Evolutionary conservation across 2,113 vertebrate genomes (phyloP), one percentile per base, ranked within the genome.

Genomic region (Fregata magnificens): DNA sequence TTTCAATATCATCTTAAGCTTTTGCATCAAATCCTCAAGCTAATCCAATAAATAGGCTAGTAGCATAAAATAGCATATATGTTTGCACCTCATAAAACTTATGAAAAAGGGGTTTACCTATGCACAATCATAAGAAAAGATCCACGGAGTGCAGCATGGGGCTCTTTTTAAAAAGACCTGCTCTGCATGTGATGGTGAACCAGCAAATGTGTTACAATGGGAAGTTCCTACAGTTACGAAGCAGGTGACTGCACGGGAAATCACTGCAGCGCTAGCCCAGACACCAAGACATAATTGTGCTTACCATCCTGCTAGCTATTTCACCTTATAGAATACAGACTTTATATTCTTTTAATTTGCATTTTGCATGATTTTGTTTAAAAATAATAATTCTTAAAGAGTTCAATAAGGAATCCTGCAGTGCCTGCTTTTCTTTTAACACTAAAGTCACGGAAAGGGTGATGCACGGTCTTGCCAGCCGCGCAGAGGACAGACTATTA

Each of bases 1-100:
- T 98, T 98, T 98, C 97, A 98, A 85, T 97, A 98, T 98, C 97
- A 97, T 97, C 94, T 98, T 97, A 97, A 97, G 98, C 98, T 98
- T 98, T 95, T 95, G 91, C 95, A 96, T 96, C 97, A 97, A 98
- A 98, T 97, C 97, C 96, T 96, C 90, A 66, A 88, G 95, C 94
- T 98, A 98, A 98, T 98, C 98, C 98, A 97, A 95, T 98, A 97
- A 98, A 98, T 91, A 97, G 95, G 80, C 94, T 80, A 74, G 87
- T 71, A 90, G 91, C 90, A 97, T 94, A 97, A 98, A 98, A 97
- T 67, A 92, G 74, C 93, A 90, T 93, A 53, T 95, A 94, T 95
- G 95, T 85, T 97, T 97, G 95, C 74, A 93, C 95, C 97, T 96
- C 94, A 63, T 87, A 97, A 97, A 97, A 85, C 96, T 97, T 87